Evolutionary conservation across 2,888 invertebrate genomes (phyloP), one percentile per base, ranked within the genome.

Genomic region (Polylopha cassiicola): DNA sequence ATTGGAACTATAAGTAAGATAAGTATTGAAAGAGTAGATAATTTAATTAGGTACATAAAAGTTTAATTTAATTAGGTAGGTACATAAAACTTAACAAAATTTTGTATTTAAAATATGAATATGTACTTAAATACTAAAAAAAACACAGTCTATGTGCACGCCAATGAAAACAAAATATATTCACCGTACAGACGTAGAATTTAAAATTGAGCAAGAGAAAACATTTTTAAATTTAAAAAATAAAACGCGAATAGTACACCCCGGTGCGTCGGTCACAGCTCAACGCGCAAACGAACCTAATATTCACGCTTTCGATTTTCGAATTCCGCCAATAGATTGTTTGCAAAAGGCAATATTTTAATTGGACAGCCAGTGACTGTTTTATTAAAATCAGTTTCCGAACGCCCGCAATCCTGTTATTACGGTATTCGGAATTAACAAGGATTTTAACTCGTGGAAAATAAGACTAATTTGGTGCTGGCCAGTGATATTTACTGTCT

Each of bases 291-390:
- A 70, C 66, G 66, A 70, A 65, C 60, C 65, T 63, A 68, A 53
- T 50, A 39, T 47, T 45, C 31, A 14, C 24, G 10, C 13, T 33
- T 45, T 34, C 27, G 37, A 41, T 61, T 58, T 64, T 53, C 54
- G 46, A 46, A 55, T 49, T 27, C 33, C 39, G 50, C 44, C 41
- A 47, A 37, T 53, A 51, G 48, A 58, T 62, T 65, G 61, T 64
- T 65, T 59, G 65, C 47, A 55, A 60, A 61, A 53, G 62, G 67
- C 61, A 64, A 68, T 63, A 61, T 62, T 69, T 67, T 69, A 69
- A 54, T 68, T 69, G 69, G 56, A 58, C 47, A 49, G 59, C 49
- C 55, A 49, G 49, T 45, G 49, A 45, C 43, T 43, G 39, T 49
- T 52, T 48, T 47, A 49, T 50, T 52, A 50, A 46, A 39, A 44